Percentiles rank a stretch among this genome's conserved stretches.
Conservation (phyloP, 2,113 vertebrate genomes). For the Pygathrix nemaeus region DNA sequence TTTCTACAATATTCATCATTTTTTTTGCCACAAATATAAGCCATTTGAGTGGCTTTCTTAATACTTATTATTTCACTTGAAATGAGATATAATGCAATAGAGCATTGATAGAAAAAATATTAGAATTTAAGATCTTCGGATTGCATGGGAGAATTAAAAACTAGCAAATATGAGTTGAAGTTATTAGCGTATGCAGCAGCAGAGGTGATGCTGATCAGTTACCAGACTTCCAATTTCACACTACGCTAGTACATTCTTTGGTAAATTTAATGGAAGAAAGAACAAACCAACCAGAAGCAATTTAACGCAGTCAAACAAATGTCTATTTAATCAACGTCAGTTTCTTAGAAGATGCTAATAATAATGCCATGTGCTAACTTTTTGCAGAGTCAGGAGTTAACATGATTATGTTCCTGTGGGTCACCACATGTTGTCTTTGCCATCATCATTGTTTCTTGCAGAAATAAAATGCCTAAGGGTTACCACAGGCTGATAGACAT, state of each 20-base stretch:
- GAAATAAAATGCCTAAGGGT: constrained; percentile 73
- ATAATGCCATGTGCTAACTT: constrained; percentile 39
- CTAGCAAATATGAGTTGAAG: constrained; percentile 67
- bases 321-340: constrained; percentile 54
- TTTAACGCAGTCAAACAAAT: constrained; percentile 44
- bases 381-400: constrained; percentile 57
- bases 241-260: neutral
- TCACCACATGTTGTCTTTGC: constrained; percentile 65
- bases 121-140: constrained; percentile 69
- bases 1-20: neutral
- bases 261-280: constrained; percentile 71
- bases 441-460: constrained; percentile 59
- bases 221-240: constrained; percentile 59
- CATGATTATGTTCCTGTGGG: neutral
- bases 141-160: constrained; percentile 64
- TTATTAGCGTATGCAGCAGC: constrained; percentile 73
- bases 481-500: constrained; percentile 69
- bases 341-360: constrained; percentile 69
- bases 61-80: constrained; percentile 52
- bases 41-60: neutral
- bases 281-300: constrained; percentile 71
- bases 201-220: constrained; percentile 61
- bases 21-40: neutral
- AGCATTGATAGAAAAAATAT: constrained; percentile 35
- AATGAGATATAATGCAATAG: constrained; percentile 52